Percentiles rank a stretch among this genome's conserved stretches.
These are phyloP conservation scores for Gerris buenoi DNA, from an alignment of 1,140 invertebrate genomes.

Conservation along the genomic window DNA sequence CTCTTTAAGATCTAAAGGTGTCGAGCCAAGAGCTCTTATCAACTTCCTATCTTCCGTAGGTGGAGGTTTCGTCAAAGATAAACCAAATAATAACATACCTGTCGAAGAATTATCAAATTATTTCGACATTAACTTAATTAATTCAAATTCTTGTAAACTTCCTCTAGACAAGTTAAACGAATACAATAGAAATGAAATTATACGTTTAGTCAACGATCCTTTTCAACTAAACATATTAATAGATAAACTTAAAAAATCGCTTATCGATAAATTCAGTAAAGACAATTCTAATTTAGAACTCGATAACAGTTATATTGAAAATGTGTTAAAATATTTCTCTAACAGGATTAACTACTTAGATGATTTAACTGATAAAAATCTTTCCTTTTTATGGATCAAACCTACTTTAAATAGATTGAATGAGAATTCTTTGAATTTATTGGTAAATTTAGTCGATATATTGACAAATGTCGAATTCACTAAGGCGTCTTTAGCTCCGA, in stretches of 20 bases:
- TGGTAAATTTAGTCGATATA: slow-evolving; percentile 30
- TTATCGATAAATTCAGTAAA: slow-evolving; percentile 28
- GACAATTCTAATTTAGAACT: slow-evolving; percentile 45
- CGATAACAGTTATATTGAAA: slow-evolving; percentile 40
- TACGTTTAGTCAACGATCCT: slow-evolving; percentile 1
- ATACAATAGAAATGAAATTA: slow-evolving; percentile 7
- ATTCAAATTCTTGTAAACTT: not conserved
- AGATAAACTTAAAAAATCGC: slow-evolving; percentile 5
- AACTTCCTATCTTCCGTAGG: slow-evolving; percentile 75
- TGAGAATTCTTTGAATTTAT: slow-evolving; percentile 24
- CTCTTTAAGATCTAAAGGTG: slow-evolving; percentile 48
- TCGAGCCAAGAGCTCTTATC: slow-evolving; percentile 66
- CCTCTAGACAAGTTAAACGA: not conserved
- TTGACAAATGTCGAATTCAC: slow-evolving; percentile 35
- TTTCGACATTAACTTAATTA: not conserved
- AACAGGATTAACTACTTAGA: slow-evolving; percentile 47
- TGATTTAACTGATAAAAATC: slow-evolving; percentile 48
- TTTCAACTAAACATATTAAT: slow-evolving; percentile 4
- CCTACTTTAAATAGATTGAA: slow-evolving; percentile 27
- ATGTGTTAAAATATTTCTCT: slow-evolving; percentile 46
- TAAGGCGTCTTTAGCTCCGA: slow-evolving; percentile 34
- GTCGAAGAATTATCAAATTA: slow-evolving; percentile 44
- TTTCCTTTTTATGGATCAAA: slow-evolving; percentile 58
- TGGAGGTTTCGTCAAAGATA: slow-evolving; percentile 51
- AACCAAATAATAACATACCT: slow-evolving; percentile 34